phyloP scores from a whole-genome alignment of 37 sponge, comb jelly and placozoan species.

The Cliona cf. orientalis region DNA sequence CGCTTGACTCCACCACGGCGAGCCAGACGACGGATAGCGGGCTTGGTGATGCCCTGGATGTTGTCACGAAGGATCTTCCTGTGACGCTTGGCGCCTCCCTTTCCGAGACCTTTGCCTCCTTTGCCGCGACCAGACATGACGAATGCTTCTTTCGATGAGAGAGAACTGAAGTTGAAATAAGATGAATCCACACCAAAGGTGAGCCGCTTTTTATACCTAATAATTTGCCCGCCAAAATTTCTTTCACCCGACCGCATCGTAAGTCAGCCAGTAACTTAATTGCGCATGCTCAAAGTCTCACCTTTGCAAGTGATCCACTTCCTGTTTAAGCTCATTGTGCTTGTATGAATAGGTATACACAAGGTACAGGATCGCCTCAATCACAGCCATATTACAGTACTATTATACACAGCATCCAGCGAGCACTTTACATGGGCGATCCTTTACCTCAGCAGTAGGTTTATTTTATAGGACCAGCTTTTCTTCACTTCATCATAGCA shows the following conservation, averaged over 20 bases:
- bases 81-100: slow-evolving; percentile 99
- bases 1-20: slow-evolving; percentile 98
- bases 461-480: no score
- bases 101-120: slow-evolving; percentile 98
- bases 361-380: no score
- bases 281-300: slow-evolving; percentile 29
- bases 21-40: slow-evolving; percentile 97
- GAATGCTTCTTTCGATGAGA: no score
- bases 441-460: no score
- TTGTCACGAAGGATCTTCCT: slow-evolving; percentile 98
- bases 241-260: slow-evolving; percentile 34
- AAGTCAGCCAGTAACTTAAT: not conserved
- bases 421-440: no score
- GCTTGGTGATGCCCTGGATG: slow-evolving; percentile 99
- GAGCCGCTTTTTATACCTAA: not conserved
- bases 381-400: not conserved
- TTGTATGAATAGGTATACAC: no score
- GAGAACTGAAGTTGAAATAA: not conserved
- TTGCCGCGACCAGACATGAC: slow-evolving; percentile 97
- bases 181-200: not conserved
- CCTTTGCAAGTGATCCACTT: no score
- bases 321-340: no score
- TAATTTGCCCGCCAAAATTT: slow-evolving; percentile 14
- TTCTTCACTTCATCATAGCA: no score
- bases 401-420: no score